Evolutionary conservation across 1,140 invertebrate species (phyloP).

Genomic region (Gryon sp.): DNA sequence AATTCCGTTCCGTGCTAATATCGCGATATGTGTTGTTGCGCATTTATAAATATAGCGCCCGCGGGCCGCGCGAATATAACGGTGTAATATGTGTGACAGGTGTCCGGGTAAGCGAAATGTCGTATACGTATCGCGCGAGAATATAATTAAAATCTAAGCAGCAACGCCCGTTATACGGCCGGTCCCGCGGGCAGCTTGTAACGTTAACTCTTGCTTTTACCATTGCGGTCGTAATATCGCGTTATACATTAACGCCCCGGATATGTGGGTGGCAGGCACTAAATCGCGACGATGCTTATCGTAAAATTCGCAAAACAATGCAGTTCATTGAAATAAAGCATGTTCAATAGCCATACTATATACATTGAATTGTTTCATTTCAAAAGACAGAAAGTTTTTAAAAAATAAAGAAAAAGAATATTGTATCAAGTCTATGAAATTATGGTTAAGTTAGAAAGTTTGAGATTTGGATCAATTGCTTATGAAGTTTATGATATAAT

Average conservation of each 20-base stretch:
- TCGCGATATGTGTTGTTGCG: conserved; percentile 19
- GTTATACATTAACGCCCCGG: conserved; percentile 34
- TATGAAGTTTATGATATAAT: not conserved
- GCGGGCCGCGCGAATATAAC: conserved; percentile 43
- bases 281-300: conserved; percentile 62
- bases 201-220: conserved; percentile 51
- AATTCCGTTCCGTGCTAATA: no score
- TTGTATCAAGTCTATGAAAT: no score
- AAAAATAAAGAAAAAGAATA: no score
- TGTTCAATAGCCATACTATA: conserved; percentile 12
- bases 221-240: conserved; percentile 49
- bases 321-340: conserved; percentile 28
- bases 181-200: conserved; percentile 50
- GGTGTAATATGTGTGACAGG: conserved; percentile 69
- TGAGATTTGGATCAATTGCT: not conserved
- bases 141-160: conserved; percentile 70
- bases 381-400: no score
- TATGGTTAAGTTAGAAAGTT: not conserved
- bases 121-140: conserved; percentile 48
- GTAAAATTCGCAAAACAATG: conserved; percentile 46
- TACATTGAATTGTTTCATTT: not conserved
- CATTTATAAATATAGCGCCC: conserved; percentile 49
- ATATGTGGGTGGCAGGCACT: conserved; percentile 57
- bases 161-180: conserved; percentile 65
- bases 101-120: conserved; percentile 62